These are phyloP conservation scores for Cheilosia urbana DNA, from an alignment of 2,888 invertebrate genomes.

Conservation along the genomic window DNA sequence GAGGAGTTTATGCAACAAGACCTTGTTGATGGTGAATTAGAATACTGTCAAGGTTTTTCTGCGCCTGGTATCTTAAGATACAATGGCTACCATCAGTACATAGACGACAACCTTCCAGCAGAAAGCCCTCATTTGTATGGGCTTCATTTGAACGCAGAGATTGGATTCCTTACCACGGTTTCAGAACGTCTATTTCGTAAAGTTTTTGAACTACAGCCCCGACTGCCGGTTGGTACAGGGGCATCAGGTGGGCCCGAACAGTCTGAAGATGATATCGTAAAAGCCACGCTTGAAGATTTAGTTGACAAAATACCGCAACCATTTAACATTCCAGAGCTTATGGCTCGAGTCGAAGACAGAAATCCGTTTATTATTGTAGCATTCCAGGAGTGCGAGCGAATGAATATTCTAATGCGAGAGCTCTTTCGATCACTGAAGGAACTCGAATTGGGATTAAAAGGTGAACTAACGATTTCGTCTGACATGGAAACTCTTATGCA, in stretches of 20 bases:
- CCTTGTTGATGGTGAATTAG: constrained; percentile 93
- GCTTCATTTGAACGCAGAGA: constrained; percentile 97
- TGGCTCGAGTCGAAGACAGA: constrained; percentile 93
- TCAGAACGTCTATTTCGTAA: constrained; percentile 93
- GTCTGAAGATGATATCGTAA: constrained; percentile 90
- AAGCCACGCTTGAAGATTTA: constrained; percentile 92
- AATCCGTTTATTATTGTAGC: constrained; percentile 96
- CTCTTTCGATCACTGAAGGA: constrained; percentile 92
- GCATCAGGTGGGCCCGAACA: constrained; percentile 84
- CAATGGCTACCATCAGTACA: constrained; percentile 92
- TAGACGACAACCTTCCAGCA: constrained; percentile 93
- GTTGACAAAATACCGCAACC: constrained; percentile 94
- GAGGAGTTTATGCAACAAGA: constrained; percentile 95
- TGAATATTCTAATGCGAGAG: constrained; percentile 94
- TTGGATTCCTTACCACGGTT: constrained; percentile 94
- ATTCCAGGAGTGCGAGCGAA: constrained; percentile 96
- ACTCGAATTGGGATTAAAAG: constrained; percentile 94
- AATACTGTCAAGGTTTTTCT: constrained; percentile 92
- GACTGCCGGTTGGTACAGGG: constrained; percentile 89
- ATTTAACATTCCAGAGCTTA: constrained; percentile 93
- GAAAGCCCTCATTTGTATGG: constrained; percentile 97
- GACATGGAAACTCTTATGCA: constrained; percentile 96
- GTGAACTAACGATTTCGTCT: constrained; percentile 95
- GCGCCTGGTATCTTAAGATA: constrained; percentile 96
- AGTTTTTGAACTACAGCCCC: constrained; percentile 95